Conservation (phyloP, 92 coral and sea anemone genomes). For the Muricea muricata region DNA sequence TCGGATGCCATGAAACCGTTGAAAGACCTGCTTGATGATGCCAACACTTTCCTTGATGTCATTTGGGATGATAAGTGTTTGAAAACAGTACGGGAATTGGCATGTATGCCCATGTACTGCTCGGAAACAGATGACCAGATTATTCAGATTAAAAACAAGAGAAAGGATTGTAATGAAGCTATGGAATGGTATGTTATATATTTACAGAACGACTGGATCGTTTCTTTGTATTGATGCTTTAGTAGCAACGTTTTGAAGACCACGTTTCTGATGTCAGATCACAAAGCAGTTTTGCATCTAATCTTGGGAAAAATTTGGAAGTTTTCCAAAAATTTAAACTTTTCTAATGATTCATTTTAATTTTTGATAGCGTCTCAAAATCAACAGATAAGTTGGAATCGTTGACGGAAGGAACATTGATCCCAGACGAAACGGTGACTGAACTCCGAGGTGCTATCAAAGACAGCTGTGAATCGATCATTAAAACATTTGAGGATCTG, state of each 20-base stretch:
- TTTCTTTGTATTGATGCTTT: background rate
- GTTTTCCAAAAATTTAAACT: too few species aligned
- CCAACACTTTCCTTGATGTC: background rate
- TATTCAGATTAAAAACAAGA: background rate
- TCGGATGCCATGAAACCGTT: background rate
- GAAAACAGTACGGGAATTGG: background rate
- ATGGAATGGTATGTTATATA: conserved; percentile 1
- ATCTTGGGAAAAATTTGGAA: too few species aligned
- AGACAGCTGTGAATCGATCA: background rate
- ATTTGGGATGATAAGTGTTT: background rate
- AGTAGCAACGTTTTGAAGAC: too few species aligned
- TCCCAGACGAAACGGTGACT: too few species aligned
- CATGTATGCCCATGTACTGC: conserved; percentile 13
- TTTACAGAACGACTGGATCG: background rate
- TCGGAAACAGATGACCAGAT: background rate
- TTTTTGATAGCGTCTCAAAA: background rate
- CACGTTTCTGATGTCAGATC: too few species aligned
- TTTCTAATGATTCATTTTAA: background rate
- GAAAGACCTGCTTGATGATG: background rate
- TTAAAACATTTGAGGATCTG: background rate
- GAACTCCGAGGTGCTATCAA: background rate
- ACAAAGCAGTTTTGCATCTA: too few species aligned
- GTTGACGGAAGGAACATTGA: background rate
- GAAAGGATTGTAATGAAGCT: background rate
- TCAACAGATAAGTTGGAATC: background rate